Evolutionary conservation across 92 coral and sea anemone genomes (phyloP).

Genomic region (Galaxea fascicularis): DNA sequence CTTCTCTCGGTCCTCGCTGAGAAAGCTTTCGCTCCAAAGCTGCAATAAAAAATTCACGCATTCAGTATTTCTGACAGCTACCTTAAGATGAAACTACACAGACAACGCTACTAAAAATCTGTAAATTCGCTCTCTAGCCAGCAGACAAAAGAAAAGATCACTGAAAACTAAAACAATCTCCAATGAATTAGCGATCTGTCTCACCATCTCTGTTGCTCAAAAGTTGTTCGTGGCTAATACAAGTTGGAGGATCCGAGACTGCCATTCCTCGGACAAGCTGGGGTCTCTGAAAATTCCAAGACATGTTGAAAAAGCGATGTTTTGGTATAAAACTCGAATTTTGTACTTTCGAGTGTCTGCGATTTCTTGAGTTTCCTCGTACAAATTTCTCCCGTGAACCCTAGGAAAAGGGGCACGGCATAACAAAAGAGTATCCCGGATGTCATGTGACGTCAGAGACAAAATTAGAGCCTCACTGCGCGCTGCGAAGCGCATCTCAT

Average conservation of each 20-base stretch:
- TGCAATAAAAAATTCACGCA: slow-evolving; percentile 46
- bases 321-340: slow-evolving; percentile 15
- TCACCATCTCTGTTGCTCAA: slow-evolving; percentile 90
- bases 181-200: slow-evolving; percentile 32
- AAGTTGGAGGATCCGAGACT: neutral
- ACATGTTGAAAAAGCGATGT: slow-evolving; percentile 12
- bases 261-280: slow-evolving; percentile 30
- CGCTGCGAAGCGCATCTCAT: neutral
- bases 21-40: slow-evolving; percentile 92
- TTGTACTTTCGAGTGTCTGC: neutral
- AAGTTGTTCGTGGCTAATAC: slow-evolving; percentile 82
- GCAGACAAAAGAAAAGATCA: slow-evolving; percentile 26
- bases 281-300: slow-evolving; percentile 40
- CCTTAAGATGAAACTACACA: neutral
- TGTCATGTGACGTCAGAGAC: slow-evolving; percentile 65
- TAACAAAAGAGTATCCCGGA: slow-evolving; percentile 67
- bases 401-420: slow-evolving; percentile 69
- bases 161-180: slow-evolving; percentile 16
- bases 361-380: slow-evolving; percentile 37
- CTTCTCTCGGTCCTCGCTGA: slow-evolving; percentile 91
- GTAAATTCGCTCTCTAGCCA: slow-evolving; percentile 1
- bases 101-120: neutral
- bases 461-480: slow-evolving; percentile 12
- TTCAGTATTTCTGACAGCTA: neutral
- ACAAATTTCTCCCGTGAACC: slow-evolving; percentile 38